These are phyloP conservation scores for Monopterus albus DNA, from an alignment of 2,113 vertebrate genomes.

Conservation along the genomic window DNA sequence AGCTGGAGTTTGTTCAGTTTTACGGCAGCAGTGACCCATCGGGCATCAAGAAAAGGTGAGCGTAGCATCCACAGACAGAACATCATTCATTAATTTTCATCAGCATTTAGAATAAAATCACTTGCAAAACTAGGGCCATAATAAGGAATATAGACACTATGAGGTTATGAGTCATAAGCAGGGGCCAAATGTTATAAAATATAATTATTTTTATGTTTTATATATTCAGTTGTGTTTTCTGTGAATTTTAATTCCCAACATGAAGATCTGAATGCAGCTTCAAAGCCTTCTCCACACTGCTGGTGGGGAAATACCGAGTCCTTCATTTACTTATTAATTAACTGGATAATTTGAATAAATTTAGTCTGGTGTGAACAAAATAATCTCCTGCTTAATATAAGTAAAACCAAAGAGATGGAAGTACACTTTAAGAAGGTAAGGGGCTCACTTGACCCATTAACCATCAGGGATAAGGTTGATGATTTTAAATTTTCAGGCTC, in stretches of 20 bases:
- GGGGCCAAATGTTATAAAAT: too few species aligned
- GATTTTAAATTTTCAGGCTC: too few species aligned
- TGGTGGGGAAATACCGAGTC: neutral
- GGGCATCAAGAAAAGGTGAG: conserved; percentile 18
- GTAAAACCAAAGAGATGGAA: too few species aligned
- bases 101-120: conserved; percentile 11
- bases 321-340: neutral
- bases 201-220: neutral
- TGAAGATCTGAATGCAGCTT: neutral
- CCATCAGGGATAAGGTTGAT: too few species aligned
- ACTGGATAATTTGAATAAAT: neutral
- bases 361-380: too few species aligned
- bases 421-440: too few species aligned
- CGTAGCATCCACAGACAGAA: neutral
- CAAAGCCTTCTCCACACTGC: neutral
- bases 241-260: neutral
- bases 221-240: neutral
- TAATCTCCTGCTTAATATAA: too few species aligned
- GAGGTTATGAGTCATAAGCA: neutral
- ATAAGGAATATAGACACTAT: neutral
- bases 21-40: conserved; percentile 14
- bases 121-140: neutral
- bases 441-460: too few species aligned
- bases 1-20: conserved; percentile 33
- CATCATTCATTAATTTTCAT: conserved; percentile 6